Conservation (phyloP, 2,888 invertebrate species). For the Dolichomitus sp. region DNA sequence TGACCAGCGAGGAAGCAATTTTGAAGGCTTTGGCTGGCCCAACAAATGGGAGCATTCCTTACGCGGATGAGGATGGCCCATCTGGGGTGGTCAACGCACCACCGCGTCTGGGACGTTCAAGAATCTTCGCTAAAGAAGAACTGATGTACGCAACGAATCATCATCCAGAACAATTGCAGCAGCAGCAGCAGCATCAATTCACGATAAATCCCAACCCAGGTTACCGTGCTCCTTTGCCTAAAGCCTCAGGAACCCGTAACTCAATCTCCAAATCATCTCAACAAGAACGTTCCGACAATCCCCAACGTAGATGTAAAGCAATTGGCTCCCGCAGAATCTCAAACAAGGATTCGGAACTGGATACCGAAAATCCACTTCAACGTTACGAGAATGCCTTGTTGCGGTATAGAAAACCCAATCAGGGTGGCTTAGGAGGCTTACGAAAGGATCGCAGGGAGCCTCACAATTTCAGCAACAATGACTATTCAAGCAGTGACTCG, state of each 20-base stretch:
- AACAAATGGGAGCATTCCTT: conserved; percentile 73
- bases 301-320: conserved; percentile 20
- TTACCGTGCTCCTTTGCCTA: conserved; percentile 39
- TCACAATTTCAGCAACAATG: conserved; percentile 69
- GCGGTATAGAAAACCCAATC: conserved; percentile 74
- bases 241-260: conserved; percentile 7
- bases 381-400: conserved; percentile 74
- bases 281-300: conserved; percentile 36
- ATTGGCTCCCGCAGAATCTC: conserved; percentile 44
- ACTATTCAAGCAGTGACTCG: conserved; percentile 78
- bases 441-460: conserved; percentile 62
- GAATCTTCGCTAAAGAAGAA: conserved; percentile 68
- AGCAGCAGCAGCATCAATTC: conserved; percentile 38
- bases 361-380: conserved; percentile 71
- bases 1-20: conserved; percentile 74
- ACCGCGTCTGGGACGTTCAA: conserved; percentile 65
- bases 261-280: conserved; percentile 33
- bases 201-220: conserved; percentile 33
- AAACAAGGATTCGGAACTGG: conserved; percentile 44
- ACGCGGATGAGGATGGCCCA: conserved; percentile 75
- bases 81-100: conserved; percentile 54
- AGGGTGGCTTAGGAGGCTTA: conserved; percentile 64
- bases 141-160: conserved; percentile 61
- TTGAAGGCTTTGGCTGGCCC: conserved; percentile 65
- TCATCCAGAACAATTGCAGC: conserved; percentile 28